phyloP scores from a whole-genome alignment of 2,113 vertebrate species.

The Lagopus leucura region DNA sequence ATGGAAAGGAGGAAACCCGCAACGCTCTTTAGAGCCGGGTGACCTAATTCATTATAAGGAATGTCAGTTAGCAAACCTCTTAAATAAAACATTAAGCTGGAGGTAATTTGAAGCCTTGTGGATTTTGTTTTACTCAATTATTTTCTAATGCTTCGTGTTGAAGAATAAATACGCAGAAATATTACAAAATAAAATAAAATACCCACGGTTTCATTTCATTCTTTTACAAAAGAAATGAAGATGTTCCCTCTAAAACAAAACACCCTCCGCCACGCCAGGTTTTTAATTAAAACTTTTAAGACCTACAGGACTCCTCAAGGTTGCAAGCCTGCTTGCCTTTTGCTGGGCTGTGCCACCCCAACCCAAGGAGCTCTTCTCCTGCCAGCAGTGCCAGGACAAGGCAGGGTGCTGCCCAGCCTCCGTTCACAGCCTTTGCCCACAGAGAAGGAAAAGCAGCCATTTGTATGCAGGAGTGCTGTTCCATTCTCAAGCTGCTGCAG shows the following conservation, averaged over 20 bases:
- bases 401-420: neutral
- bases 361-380: neutral
- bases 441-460: neutral
- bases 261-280: neutral
- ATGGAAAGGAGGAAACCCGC: slow-evolving; percentile 51
- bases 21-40: slow-evolving; percentile 29
- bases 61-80: slow-evolving; percentile 70
- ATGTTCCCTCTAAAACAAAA: slow-evolving; percentile 41
- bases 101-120: slow-evolving; percentile 75
- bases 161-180: slow-evolving; percentile 70
- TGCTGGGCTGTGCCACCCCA: neutral
- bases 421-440: neutral
- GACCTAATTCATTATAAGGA: slow-evolving; percentile 64
- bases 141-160: slow-evolving; percentile 68
- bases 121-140: slow-evolving; percentile 76
- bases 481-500: neutral
- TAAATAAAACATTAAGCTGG: slow-evolving; percentile 75
- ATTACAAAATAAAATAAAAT: neutral
- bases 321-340: neutral
- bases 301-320: slow-evolving; percentile 56
- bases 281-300: slow-evolving; percentile 54
- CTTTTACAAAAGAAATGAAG: slow-evolving; percentile 52
- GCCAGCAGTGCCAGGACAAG: neutral
- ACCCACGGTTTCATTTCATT: slow-evolving; percentile 49
- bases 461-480: neutral